These are phyloP conservation scores for Dasypogon diadema DNA, from an alignment of 2,888 invertebrate genomes.

Conservation along the genomic window DNA sequence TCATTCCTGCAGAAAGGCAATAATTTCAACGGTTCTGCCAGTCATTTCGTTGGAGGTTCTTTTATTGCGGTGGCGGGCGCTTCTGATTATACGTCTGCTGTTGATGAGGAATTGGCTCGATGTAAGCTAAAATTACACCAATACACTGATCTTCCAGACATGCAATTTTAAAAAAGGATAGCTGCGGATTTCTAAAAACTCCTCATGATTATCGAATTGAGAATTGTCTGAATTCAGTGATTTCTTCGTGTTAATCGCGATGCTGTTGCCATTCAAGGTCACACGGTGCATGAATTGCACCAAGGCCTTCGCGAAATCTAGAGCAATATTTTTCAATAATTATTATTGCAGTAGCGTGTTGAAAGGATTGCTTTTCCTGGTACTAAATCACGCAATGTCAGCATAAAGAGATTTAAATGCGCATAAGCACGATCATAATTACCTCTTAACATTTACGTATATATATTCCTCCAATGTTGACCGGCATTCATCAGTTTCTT, in stretches of 20 bases:
- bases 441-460: slow-evolving; percentile 10
- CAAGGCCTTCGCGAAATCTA: background rate
- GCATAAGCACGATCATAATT: background rate
- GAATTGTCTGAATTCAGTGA: background rate
- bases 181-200: background rate
- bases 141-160: background rate
- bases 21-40: background rate
- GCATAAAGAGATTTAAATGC: slow-evolving; percentile 4
- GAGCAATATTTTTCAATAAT: background rate
- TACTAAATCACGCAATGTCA: slow-evolving; percentile 11
- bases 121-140: background rate
- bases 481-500: too few species aligned
- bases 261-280: background rate
- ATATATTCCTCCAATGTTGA: too few species aligned
- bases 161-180: background rate
- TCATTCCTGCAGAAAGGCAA: background rate
- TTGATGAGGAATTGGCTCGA: background rate
- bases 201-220: slow-evolving; percentile 17
- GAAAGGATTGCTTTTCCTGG: background rate
- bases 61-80: slow-evolving; percentile 3
- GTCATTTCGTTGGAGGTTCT: background rate
- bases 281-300: background rate
- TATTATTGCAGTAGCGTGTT: background rate
- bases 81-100: slow-evolving; percentile 2
- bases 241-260: background rate